Evolutionary conservation across 2,888 invertebrate genomes (phyloP), one percentile per base, ranked within the genome.

Genomic region (Drosophila fulvimacula): DNA sequence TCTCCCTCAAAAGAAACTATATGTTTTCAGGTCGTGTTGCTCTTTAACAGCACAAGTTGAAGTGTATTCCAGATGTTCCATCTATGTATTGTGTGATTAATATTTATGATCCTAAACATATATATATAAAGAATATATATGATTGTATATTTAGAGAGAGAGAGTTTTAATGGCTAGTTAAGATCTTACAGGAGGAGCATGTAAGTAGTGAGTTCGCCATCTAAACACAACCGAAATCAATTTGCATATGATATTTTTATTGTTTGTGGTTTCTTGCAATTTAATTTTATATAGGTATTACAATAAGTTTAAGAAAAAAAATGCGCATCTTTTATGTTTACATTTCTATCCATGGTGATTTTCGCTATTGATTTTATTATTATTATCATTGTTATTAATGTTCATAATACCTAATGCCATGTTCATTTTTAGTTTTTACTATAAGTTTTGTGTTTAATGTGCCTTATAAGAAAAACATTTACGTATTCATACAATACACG

Each of bases 221-320:
- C 11, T 9, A 58, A 48, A 51, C 32, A 44, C 32, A 27, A 52
- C 15, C 30, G 19, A 44, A 67, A 36, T 53, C 17, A 49, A 39
- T 72, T 82, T 88, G 88, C 82, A 77, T 88, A 76, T 85, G 82
- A 88, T 82, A 82, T 82, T 82, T 82, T 82, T 82, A 82, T 82
- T 82, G 74, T 88, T 48, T 88, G 71, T 85, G 69, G 69, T 68
- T 82, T 84, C 59, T 81, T 75, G 76, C 81, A 73, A 67, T 82
- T 82, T 73, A 73, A 76, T 34, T 34, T 21, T 34, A 49, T 51
- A 74, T 82, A 51, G 42, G 44, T 53, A 82, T 82, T 82, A 82
- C 88, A 76, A 82, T 85, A 77, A 69, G 68, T 75, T 63, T 51
- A 78, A 84, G 82, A 85, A 46, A 48, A 82, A 88, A 82, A 81